These are phyloP conservation scores for Microtus ochrogaster DNA, from an alignment of 2,113 vertebrate genomes.

Conservation along the genomic window DNA sequence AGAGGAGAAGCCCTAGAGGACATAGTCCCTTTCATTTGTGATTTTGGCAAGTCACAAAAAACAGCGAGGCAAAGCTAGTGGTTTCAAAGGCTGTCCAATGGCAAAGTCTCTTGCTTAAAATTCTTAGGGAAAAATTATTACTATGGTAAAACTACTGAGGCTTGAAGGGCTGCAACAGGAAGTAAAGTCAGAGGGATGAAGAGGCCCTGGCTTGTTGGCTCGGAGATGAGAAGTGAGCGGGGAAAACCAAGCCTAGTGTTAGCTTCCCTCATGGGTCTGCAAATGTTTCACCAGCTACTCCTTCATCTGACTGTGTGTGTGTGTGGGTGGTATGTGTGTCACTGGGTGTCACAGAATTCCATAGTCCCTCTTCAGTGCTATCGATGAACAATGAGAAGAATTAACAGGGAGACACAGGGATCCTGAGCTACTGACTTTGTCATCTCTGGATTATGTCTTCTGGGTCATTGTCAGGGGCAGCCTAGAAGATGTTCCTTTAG, in stretches of 20 bases:
- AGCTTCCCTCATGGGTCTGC: neutral
- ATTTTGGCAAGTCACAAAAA: conserved; percentile 82
- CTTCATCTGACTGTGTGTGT: neutral
- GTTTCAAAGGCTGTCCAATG: conserved; percentile 73
- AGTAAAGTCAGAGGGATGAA: conserved; percentile 62
- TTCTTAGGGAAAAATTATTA: conserved; percentile 79
- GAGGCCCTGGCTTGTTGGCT: conserved; percentile 18
- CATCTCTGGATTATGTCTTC: neutral
- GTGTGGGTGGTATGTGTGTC: neutral
- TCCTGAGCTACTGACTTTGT: neutral
- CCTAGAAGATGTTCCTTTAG: neutral
- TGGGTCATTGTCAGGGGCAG: neutral
- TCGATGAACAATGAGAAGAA: neutral
- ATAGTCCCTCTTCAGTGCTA: neutral
- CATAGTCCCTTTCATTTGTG: conserved; percentile 79
- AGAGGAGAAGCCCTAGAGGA: conserved; percentile 78
- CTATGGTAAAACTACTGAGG: conserved; percentile 81
- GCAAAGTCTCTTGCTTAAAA: conserved; percentile 66
- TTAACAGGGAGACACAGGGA: neutral
- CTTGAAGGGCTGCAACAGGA: conserved; percentile 78
- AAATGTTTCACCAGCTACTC: neutral
- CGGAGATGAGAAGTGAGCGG: neutral
- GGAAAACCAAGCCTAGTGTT: neutral
- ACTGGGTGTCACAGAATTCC: neutral
- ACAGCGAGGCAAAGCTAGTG: conserved; percentile 77